phyloP scores from a whole-genome alignment of 2,113 vertebrate species.

The Onychorhynchus coronatus region DNA sequence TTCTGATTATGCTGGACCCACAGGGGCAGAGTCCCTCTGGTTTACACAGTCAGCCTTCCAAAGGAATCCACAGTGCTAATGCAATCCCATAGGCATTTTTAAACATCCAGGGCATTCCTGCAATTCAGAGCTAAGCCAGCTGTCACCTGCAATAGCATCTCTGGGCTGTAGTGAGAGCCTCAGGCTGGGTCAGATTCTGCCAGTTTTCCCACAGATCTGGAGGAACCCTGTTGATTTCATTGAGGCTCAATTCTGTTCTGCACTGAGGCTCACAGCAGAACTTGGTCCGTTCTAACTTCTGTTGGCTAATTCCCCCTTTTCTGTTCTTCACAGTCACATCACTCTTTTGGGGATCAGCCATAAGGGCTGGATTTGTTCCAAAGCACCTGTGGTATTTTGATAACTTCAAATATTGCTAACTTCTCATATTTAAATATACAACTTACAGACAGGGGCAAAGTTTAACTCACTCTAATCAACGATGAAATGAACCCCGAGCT shows the following conservation, averaged over 20 bases:
- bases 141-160: not conserved
- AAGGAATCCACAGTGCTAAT: not conserved
- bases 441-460: slow-evolving; percentile 64
- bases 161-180: not conserved
- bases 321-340: slow-evolving; percentile 2
- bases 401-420: slow-evolving; percentile 49
- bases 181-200: not conserved
- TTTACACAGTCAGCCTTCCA: not conserved
- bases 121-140: not conserved
- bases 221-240: not conserved
- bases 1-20: not conserved
- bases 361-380: slow-evolving; percentile 19
- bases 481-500: slow-evolving; percentile 66
- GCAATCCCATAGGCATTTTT: not conserved
- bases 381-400: slow-evolving; percentile 59
- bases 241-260: not conserved
- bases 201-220: not conserved
- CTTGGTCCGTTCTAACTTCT: not conserved
- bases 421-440: slow-evolving; percentile 58
- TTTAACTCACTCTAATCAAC: slow-evolving; percentile 76
- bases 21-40: not conserved
- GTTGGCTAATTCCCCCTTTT: not conserved
- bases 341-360: not conserved
- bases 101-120: not conserved
- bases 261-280: not conserved